phyloP scores from a whole-genome alignment of 2,888 invertebrate species.

The Omphaloscelis lunosa region DNA sequence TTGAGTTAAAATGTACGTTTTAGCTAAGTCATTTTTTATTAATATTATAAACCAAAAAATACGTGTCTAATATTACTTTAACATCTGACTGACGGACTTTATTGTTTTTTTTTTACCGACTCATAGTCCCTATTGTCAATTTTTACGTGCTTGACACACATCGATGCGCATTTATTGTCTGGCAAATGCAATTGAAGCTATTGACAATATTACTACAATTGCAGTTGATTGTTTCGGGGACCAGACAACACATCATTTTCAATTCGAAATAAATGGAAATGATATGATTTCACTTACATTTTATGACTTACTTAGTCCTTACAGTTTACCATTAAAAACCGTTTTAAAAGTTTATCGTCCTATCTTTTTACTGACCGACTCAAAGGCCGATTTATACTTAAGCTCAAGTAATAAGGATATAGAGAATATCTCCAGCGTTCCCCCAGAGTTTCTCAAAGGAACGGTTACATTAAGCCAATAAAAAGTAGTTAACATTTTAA shows the following conservation, averaged over 20 bases:
- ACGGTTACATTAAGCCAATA: conserved; percentile 39
- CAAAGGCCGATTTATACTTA: conserved; percentile 21
- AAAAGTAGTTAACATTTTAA: conserved; percentile 54
- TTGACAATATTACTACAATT: too few species aligned
- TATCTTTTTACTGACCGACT: conserved; percentile 19
- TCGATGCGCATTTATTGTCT: too few species aligned
- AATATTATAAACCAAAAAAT: too few species aligned
- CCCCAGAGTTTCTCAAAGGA: conserved; percentile 45
- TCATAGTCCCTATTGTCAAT: too few species aligned
- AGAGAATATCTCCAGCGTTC: conserved; percentile 21
- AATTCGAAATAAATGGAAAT: background rate
- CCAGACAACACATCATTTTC: background rate
- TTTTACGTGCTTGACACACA: too few species aligned
- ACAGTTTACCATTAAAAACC: conserved; percentile 3
- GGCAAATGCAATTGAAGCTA: too few species aligned
- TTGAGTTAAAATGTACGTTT: too few species aligned
- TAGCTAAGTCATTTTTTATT: too few species aligned
- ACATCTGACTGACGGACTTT: too few species aligned
- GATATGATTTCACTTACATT: background rate
- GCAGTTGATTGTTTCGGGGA: too few species aligned
- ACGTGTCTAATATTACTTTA: too few species aligned
- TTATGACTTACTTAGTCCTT: background rate
- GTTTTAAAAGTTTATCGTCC: conserved; percentile 17
- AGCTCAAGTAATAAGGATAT: conserved; percentile 27
- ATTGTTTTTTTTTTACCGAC: too few species aligned